These are phyloP conservation scores for Polyommatus icarus DNA, from an alignment of 2,888 invertebrate species.

Conservation along the genomic window DNA sequence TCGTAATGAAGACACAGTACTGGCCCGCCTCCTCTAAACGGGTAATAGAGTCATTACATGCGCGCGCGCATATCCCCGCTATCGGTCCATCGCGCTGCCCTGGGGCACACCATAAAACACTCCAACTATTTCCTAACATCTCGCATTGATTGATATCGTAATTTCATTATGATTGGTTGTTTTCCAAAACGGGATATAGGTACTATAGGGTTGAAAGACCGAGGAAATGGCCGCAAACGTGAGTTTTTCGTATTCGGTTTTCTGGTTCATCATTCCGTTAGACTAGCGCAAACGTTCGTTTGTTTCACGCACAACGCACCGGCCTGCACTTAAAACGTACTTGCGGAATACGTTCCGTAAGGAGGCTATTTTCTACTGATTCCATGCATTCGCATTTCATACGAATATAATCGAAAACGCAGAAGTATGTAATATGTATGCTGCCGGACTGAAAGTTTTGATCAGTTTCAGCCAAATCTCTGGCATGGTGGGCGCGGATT, in stretches of 20 bases:
- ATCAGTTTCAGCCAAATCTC: no score
- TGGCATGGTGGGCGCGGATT: no score
- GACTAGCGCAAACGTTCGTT: no score
- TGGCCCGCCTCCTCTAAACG: slow-evolving; percentile 74
- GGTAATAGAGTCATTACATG: slow-evolving; percentile 80
- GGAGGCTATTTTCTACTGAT: no score
- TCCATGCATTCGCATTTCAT: no score
- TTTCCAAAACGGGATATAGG: slow-evolving; percentile 6
- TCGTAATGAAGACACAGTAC: slow-evolving; percentile 76
- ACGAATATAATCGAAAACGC: no score
- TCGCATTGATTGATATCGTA: slow-evolving; percentile 25
- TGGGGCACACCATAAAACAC: slow-evolving; percentile 33
- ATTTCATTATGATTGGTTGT: slow-evolving; percentile 17
- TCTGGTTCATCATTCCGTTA: no score
- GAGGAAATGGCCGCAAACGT: background rate
- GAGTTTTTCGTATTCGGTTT: background rate
- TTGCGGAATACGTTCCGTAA: no score
- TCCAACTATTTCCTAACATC: slow-evolving; percentile 16
- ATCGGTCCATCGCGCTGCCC: slow-evolving; percentile 55
- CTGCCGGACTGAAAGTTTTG: no score
- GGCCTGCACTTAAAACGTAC: no score
- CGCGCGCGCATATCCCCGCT: slow-evolving; percentile 69
- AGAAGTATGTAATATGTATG: no score
- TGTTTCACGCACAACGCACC: no score
- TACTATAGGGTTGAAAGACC: background rate